These are phyloP conservation scores for Anguilla marmorata DNA, from an alignment of 2,797 vertebrate genomes.

Conservation along the genomic window DNA sequence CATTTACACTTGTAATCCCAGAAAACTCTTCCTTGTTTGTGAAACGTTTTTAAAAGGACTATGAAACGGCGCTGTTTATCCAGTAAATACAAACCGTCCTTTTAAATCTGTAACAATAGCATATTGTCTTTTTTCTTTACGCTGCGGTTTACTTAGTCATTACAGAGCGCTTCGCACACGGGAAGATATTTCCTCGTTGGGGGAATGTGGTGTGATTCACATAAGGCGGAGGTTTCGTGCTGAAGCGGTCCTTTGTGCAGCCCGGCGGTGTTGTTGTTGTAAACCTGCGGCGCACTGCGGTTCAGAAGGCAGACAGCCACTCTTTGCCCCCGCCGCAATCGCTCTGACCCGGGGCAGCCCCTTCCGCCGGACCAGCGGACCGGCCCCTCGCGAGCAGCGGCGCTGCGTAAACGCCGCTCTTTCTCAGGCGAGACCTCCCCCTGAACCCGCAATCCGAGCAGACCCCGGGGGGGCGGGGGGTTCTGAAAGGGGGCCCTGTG, in stretches of 20 bases:
- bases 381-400: slow-evolving; percentile 32
- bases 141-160: not conserved
- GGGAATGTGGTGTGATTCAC: not conserved
- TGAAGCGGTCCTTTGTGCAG: not conserved
- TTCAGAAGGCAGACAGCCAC: slow-evolving; percentile 18
- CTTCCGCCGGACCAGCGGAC: slow-evolving; percentile 5
- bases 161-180: not conserved
- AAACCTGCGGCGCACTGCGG: slow-evolving; percentile 16
- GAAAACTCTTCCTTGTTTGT: slow-evolving; percentile 8
- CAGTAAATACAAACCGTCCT: not conserved
- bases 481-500: slow-evolving; percentile 29
- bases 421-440: slow-evolving; percentile 23
- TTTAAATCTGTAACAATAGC: not conserved
- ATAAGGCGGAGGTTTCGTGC: not conserved
- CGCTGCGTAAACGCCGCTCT: slow-evolving; percentile 8
- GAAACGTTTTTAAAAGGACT: not conserved
- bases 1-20: not conserved
- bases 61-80: not conserved
- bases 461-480: not conserved
- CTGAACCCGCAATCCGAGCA: slow-evolving; percentile 24
- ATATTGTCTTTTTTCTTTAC: not conserved
- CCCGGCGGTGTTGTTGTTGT: slow-evolving; percentile 18
- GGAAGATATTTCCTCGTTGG: not conserved
- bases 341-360: slow-evolving; percentile 26
- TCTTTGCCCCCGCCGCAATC: slow-evolving; percentile 32